Evolutionary conservation across 2,113 vertebrate species (phyloP).

Genomic region (Lagenorhynchus albirostris): DNA sequence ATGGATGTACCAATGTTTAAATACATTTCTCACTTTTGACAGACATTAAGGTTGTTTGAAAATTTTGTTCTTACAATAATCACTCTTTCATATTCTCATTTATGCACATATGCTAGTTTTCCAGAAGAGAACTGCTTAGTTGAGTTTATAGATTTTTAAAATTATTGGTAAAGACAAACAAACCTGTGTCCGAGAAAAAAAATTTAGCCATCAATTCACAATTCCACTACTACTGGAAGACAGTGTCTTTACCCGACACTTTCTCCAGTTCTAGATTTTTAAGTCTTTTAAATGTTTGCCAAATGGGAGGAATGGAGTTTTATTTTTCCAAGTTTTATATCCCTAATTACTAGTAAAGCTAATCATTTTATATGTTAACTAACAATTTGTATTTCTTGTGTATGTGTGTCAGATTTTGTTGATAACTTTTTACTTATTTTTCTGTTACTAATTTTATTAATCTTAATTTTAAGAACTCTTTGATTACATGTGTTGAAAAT

Average conservation of each 20-base stretch:
- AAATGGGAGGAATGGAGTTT: background rate
- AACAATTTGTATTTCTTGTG: background rate
- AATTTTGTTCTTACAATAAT: background rate
- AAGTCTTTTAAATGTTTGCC: background rate
- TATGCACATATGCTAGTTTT: background rate
- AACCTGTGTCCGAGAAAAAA: background rate
- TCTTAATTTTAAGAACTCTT: background rate
- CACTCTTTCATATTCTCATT: background rate
- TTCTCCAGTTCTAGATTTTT: background rate
- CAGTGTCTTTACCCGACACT: rapidly evolving
- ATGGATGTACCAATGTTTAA: background rate
- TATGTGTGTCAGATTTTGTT: background rate
- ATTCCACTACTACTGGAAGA: background rate
- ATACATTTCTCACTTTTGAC: background rate
- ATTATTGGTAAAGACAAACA: background rate
- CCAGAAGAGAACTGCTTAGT: background rate
- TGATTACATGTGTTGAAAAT: background rate
- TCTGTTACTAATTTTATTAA: background rate
- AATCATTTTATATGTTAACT: background rate
- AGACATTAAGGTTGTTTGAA: background rate
- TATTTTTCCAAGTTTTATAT: background rate
- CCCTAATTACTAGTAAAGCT: background rate
- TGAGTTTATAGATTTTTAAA: background rate
- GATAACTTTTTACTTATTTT: background rate
- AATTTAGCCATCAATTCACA: background rate